Evolutionary conservation across 2,113 vertebrate genomes (phyloP).

Genomic region (Copsychus sechellarum): DNA sequence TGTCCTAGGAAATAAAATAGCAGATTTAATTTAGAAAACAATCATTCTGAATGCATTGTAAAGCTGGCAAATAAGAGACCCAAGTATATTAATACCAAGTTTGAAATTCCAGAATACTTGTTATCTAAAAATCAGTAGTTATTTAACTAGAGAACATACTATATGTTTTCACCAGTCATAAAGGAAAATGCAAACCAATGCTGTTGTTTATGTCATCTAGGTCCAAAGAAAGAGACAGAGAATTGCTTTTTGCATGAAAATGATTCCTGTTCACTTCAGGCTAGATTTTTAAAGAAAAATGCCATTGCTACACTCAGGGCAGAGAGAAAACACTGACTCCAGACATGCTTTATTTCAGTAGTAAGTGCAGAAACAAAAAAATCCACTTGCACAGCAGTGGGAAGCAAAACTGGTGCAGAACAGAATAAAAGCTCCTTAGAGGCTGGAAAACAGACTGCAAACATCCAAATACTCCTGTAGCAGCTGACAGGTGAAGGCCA

Average conservation of each 20-base stretch:
- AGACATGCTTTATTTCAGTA: neutral
- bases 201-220: neutral
- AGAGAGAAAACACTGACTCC: neutral
- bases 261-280: neutral
- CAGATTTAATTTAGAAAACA: neutral
- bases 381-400: neutral
- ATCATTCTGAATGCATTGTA: neutral
- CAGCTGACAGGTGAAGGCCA: neutral
- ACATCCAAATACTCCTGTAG: neutral
- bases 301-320: neutral
- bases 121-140: neutral
- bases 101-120: neutral
- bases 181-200: neutral
- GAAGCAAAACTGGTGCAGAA: neutral
- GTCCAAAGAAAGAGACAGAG: neutral
- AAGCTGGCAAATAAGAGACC: neutral
- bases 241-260: neutral
- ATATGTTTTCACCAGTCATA: neutral
- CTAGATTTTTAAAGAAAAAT: neutral
- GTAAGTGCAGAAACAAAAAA: neutral
- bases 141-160: neutral
- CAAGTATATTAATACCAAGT: neutral
- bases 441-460: neutral
- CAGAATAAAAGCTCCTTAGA: neutral
- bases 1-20: constrained; percentile 75